Evolutionary conservation across 2,888 invertebrate species (phyloP), one percentile per base, ranked within the genome.

Genomic region (Tribolium freemani): DNA sequence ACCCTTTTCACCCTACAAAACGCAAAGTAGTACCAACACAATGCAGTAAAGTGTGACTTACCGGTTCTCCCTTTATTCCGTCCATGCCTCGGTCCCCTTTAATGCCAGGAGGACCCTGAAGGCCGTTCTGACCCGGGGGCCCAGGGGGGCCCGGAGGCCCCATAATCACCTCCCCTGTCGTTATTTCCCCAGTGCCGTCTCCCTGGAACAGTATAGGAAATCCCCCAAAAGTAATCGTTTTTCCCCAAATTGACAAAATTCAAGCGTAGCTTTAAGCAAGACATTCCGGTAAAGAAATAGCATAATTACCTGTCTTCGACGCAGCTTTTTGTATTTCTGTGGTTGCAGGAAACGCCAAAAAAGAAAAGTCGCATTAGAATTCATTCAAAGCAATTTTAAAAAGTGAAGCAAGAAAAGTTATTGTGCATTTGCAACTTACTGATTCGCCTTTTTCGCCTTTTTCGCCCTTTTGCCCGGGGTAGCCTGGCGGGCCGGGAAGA

Each of bases 401-500:
- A 11, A 45, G 11, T 5, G 48, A 60, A 38, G 26, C 13, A 5
- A 1, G n/a, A n/a, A 48, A 11, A 48, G n/a, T n/a, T n/a, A 11
- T 48, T 48, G 48, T 13, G 11, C 3, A 61, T 26, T 26, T 26
- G 26, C 26, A 26, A 90, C 93, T 93, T 89, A 96, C 96, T 91
- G 95, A 95, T 90, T 96, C 96, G 31, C 96, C 96, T 84, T 96
- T 95, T 85, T 96, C 96, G 38, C 97, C 96, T 84, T 95, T 96
- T 82, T 96, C 96, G 26, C 97, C 96, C 86, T 95, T 95, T 77
- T 92, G 90, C 38, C 96, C 96, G 1, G 96, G 96, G 87, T 96
- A 96, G 2, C 96, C 96, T 78, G 93, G 93, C 38, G 93, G 93
- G 67, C 93, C 93, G 5, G 93, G 93, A 77, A 93, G 86, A 16